phyloP scores from a whole-genome alignment of 2,113 vertebrate species.

The Pseudorectes ferrugineus region DNA sequence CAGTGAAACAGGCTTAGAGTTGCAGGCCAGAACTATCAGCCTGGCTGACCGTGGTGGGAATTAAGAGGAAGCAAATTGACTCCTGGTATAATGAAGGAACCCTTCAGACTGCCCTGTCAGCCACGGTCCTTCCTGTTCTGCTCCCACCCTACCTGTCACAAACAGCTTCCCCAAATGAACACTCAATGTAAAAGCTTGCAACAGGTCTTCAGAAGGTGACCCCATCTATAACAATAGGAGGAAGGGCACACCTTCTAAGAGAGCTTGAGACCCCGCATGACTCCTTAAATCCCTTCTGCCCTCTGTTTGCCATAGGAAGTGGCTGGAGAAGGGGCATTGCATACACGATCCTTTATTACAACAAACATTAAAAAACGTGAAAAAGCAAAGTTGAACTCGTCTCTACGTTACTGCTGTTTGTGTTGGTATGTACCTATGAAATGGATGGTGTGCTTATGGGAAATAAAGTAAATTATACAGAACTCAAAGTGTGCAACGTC shows the following conservation, averaged over 20 bases:
- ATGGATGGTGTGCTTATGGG: not conserved
- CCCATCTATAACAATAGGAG: accelerated
- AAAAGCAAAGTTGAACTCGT: not conserved
- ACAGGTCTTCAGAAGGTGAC: not conserved
- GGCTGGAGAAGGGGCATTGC: not conserved
- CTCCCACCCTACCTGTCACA: not conserved
- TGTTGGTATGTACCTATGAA: not conserved
- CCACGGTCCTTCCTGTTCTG: accelerated
- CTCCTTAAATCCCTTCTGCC: not conserved
- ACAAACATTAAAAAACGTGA: not conserved
- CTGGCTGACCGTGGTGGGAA: not conserved
- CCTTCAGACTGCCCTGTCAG: not conserved
- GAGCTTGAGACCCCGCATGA: not conserved
- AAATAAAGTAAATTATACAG: not conserved
- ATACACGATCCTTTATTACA: not conserved
- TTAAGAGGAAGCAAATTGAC: not conserved
- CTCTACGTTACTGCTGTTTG: not conserved
- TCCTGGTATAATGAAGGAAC: not conserved
- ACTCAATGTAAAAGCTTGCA: not conserved
- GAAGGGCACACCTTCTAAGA: not conserved
- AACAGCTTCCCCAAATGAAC: not conserved
- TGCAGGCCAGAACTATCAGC: not conserved
- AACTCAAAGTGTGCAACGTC: not conserved
- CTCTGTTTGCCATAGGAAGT: not conserved
- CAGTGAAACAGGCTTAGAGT: not conserved